A percentile compares a stretch with the other conserved stretches of the same genome.
These are phyloP conservation scores for Aphaenogaster floridana DNA, from an alignment of 1,140 invertebrate genomes.

Conservation along the genomic window DNA sequence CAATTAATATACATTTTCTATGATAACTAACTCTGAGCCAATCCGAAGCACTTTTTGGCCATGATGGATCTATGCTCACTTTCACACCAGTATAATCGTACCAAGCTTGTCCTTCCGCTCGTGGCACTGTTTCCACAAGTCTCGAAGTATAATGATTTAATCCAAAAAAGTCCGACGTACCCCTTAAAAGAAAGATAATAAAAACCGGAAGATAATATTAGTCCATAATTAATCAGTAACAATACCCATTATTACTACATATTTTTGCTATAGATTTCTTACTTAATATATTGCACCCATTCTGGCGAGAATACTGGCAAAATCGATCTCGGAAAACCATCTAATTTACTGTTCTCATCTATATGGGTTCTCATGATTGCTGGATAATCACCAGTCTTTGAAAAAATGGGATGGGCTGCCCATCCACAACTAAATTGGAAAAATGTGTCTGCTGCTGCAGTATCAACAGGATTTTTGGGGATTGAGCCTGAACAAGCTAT, in stretches of 20 bases:
- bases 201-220: not conserved
- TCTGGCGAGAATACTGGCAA: constrained; percentile 86
- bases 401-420: constrained; percentile 89
- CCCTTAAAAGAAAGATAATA: constrained; percentile 64
- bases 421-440: constrained; percentile 88
- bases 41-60: constrained; percentile 77
- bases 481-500: constrained; percentile 61
- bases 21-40: constrained; percentile 70
- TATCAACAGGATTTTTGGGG: constrained; percentile 66
- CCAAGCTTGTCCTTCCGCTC: constrained; percentile 66
- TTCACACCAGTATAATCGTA: constrained; percentile 77
- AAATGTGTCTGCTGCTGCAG: constrained; percentile 63
- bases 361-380: constrained; percentile 87
- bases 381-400: constrained; percentile 88
- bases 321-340: constrained; percentile 86
- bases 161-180: constrained; percentile 88
- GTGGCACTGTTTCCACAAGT: constrained; percentile 72
- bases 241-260: not conserved
- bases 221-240: not conserved
- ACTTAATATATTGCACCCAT: constrained; percentile 85
- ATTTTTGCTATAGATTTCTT: constrained; percentile 10
- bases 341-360: constrained; percentile 86
- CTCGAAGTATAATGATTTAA: constrained; percentile 89
- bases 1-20: constrained; percentile 30
- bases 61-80: constrained; percentile 69